Evolutionary conservation across 2,888 invertebrate genomes (phyloP).

Genomic region (Nymphalis c-album): DNA sequence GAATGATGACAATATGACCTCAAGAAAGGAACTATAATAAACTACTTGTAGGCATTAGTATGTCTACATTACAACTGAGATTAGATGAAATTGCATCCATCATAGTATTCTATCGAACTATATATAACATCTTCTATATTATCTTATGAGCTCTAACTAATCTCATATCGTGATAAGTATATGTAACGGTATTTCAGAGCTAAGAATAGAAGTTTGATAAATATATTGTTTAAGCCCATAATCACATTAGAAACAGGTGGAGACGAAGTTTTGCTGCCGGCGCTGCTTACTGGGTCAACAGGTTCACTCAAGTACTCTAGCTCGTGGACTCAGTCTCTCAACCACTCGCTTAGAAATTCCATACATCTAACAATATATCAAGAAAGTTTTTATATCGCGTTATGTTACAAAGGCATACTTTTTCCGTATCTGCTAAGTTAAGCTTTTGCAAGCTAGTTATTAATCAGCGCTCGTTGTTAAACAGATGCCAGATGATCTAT

Average conservation of each 20-base stretch:
- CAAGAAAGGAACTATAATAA: too few relatives aligned
- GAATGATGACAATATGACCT: too few relatives aligned
- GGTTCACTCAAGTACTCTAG: constrained; percentile 45
- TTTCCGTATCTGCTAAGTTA: constrained; percentile 16
- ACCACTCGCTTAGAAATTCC: constrained; percentile 51
- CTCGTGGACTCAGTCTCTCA: constrained; percentile 64
- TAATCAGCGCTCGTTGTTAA: constrained; percentile 60
- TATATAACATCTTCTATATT: too few relatives aligned
- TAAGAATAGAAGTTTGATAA: background rate
- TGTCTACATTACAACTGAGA: too few relatives aligned
- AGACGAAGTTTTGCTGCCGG: constrained; percentile 64
- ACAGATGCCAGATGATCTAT: constrained; percentile 72
- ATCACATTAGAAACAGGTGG: constrained; percentile 55
- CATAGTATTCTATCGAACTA: too few relatives aligned
- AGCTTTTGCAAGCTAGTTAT: constrained; percentile 51
- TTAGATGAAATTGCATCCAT: too few relatives aligned
- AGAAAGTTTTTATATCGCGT: constrained; percentile 24
- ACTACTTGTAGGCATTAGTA: too few relatives aligned
- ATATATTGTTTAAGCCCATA: constrained; percentile 46
- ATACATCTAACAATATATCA: constrained; percentile 50
- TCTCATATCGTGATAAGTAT: too few relatives aligned
- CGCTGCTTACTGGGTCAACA: constrained; percentile 74
- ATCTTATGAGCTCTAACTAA: too few relatives aligned
- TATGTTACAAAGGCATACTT: constrained; percentile 5
- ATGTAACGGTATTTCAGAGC: background rate